These are phyloP conservation scores for Phragmatobia fuliginosa DNA, from an alignment of 2,888 invertebrate species.

Conservation along the genomic window DNA sequence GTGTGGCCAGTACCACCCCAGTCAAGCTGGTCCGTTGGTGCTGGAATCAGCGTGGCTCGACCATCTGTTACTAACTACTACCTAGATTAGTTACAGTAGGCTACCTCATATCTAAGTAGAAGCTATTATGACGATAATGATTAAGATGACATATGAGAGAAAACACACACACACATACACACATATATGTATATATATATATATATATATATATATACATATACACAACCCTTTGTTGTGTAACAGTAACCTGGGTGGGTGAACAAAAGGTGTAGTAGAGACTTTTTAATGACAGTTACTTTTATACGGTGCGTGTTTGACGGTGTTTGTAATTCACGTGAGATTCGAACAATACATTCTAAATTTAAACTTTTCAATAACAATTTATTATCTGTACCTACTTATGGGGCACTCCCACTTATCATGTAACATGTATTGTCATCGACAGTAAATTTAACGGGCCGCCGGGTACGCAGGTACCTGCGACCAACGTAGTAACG, in stretches of 20 bases:
- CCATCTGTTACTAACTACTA: neutral
- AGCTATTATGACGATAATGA: too few relatives aligned
- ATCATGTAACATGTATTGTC: slow-evolving; percentile 49
- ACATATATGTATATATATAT: too few relatives aligned
- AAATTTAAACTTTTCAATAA: slow-evolving; percentile 43
- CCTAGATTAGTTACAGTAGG: too few relatives aligned
- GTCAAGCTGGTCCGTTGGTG: too few relatives aligned
- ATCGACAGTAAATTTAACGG: slow-evolving; percentile 58
- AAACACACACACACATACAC: neutral
- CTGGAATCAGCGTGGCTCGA: too few relatives aligned
- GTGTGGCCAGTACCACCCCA: too few relatives aligned
- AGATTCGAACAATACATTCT: slow-evolving; percentile 29
- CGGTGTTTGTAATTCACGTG: neutral
- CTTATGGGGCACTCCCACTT: slow-evolving; percentile 63
- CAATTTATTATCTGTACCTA: slow-evolving; percentile 55
- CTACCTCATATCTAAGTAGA: too few relatives aligned
- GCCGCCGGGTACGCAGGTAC: slow-evolving; percentile 23
- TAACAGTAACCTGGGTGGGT: too few relatives aligned
- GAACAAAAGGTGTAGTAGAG: neutral
- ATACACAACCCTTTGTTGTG: too few relatives aligned
- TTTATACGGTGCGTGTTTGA: neutral
- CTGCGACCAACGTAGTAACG: neutral
- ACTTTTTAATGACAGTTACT: neutral
- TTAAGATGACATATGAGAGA: too few relatives aligned
- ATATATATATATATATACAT: too few relatives aligned